A percentile compares a stretch with the other conserved stretches of the same genome.
phyloP scores from a whole-genome alignment of 2,888 invertebrate genomes.

The Schizotus pectinicornis region DNA sequence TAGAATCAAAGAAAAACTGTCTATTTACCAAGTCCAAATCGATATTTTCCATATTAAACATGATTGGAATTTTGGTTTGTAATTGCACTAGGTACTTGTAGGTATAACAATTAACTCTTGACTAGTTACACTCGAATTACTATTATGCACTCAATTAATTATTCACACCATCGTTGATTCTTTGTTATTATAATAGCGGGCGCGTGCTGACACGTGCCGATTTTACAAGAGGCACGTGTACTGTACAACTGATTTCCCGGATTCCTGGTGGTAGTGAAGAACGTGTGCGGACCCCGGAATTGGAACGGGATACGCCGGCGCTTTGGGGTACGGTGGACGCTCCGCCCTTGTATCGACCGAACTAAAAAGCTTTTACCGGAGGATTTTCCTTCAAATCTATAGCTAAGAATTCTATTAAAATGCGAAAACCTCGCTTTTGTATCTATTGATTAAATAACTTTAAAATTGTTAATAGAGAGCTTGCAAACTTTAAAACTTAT shows the following conservation, averaged over 20 bases:
- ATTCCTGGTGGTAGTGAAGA: constrained; percentile 36
- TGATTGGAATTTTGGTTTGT: constrained; percentile 39
- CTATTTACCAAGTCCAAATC: constrained; percentile 72
- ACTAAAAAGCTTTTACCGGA: constrained; percentile 14
- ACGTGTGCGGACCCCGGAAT: constrained; percentile 29
- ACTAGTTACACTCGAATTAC: neutral
- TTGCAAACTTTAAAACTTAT: too few relatives aligned
- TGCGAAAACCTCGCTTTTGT: too few relatives aligned
- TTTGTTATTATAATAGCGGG: constrained; percentile 30
- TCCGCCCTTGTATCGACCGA: constrained; percentile 29
- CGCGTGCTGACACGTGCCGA: constrained; percentile 41
- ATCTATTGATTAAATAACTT: too few relatives aligned
- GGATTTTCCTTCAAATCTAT: neutral
- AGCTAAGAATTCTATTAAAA: neutral
- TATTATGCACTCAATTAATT: constrained; percentile 1
- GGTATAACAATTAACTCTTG: neutral
- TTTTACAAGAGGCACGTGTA: constrained; percentile 44
- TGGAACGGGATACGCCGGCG: constrained; percentile 38
- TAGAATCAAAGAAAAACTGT: constrained; percentile 67
- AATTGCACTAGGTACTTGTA: neutral
- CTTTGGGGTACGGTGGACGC: constrained; percentile 31
- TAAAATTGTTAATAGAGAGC: too few relatives aligned
- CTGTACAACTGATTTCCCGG: constrained; percentile 43
- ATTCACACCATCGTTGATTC: constrained; percentile 12
- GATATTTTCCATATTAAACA: constrained; percentile 73